phyloP scores from a whole-genome alignment of 2,113 vertebrate species.

The Speoplatyrhinus poulsoni region DNA sequence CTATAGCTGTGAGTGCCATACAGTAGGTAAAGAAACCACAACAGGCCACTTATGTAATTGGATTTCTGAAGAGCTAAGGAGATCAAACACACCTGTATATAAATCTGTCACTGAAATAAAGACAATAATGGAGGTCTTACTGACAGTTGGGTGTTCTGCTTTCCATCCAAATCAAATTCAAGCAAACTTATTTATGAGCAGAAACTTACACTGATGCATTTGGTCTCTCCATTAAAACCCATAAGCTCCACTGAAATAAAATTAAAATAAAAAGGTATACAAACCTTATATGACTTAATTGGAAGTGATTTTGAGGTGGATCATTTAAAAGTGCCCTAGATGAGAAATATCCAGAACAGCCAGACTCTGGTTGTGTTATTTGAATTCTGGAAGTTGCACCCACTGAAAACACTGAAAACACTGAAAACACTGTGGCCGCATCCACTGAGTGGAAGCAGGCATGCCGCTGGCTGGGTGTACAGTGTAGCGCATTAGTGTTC shows the following conservation, averaged over 20 bases:
- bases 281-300: no score
- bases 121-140: constrained; percentile 62
- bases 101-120: constrained; percentile 66
- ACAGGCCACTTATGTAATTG: constrained; percentile 63
- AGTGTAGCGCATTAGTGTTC: not conserved
- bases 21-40: constrained; percentile 34
- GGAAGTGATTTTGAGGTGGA: no score
- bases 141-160: constrained; percentile 70
- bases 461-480: not conserved
- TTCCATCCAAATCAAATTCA: constrained; percentile 59
- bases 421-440: not conserved
- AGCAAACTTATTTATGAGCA: constrained; percentile 41
- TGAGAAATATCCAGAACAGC: not conserved
- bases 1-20: not conserved
- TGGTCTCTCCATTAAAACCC: constrained; percentile 36
- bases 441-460: not conserved
- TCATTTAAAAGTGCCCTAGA: no score
- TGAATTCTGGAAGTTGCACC: not conserved
- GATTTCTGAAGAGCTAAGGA: constrained; percentile 62
- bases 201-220: constrained; percentile 64
- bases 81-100: constrained; percentile 68
- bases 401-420: not conserved
- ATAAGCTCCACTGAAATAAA: constrained; percentile 20
- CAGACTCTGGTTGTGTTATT: not conserved
- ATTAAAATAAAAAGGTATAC: not conserved